Percentiles rank a stretch among this genome's conserved stretches.
Evolutionary conservation across 2,888 invertebrate species (phyloP).

Genomic region (Gymnosoma rotundatum): DNA sequence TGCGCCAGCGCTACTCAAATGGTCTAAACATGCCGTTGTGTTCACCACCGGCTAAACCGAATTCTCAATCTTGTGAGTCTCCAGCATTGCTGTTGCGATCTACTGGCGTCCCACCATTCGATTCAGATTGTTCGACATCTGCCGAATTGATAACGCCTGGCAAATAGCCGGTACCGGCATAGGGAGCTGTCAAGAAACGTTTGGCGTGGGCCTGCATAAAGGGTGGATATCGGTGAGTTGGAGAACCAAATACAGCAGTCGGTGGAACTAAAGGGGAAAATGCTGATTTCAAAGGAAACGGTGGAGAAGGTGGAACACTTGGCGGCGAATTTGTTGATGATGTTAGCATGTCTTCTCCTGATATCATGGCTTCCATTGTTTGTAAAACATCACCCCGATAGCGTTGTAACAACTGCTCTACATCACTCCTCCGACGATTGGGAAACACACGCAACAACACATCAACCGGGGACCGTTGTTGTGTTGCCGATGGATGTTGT

Average conservation of each 20-base stretch:
- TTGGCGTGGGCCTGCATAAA: constrained; percentile 86
- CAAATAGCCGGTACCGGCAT: constrained; percentile 91
- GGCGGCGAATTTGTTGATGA: constrained; percentile 72
- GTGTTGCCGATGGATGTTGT: constrained; percentile 34
- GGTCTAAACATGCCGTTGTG: constrained; percentile 76
- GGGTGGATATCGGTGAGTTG: constrained; percentile 81
- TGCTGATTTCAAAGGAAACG: constrained; percentile 85
- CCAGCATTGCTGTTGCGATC: constrained; percentile 81
- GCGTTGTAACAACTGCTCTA: constrained; percentile 91
- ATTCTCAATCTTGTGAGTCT: constrained; percentile 82
- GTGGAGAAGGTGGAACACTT: constrained; percentile 79
- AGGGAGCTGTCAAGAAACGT: constrained; percentile 91
- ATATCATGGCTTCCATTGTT: constrained; percentile 95
- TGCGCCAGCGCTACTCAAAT: constrained; percentile 75
- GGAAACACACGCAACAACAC: constrained; percentile 95
- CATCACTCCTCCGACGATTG: constrained; percentile 91
- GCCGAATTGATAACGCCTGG: constrained; percentile 87
- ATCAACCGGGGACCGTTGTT: constrained; percentile 90
- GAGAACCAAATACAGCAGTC: constrained; percentile 79
- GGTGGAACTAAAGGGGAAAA: constrained; percentile 89
- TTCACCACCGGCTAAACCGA: constrained; percentile 69
- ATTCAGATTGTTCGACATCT: constrained; percentile 81
- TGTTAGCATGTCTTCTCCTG: constrained; percentile 83
- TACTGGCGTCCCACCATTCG: constrained; percentile 81
- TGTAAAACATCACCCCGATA: constrained; percentile 95